Conservation (phyloP, 2,888 invertebrate species). For the Lepas anatifera region DNA sequence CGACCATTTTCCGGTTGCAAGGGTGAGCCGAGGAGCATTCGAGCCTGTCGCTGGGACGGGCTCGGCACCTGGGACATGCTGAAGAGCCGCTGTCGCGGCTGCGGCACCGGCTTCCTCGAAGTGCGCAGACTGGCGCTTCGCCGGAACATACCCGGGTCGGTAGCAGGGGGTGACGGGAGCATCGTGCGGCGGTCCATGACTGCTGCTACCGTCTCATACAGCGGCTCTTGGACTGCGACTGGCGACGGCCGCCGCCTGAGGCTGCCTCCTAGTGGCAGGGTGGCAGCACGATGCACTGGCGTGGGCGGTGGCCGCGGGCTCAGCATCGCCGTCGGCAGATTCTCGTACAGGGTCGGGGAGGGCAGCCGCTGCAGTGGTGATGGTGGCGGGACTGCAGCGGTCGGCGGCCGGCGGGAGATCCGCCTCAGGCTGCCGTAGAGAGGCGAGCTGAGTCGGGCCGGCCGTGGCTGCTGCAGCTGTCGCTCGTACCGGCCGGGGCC, state of each 20-base stretch:
- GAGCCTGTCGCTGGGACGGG: too few relatives aligned
- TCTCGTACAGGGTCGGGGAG: too few relatives aligned
- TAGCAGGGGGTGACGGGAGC: background rate
- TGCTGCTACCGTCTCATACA: constrained; percentile 32
- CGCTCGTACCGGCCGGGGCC: constrained; percentile 52
- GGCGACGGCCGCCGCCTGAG: constrained; percentile 92
- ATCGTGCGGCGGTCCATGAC: background rate
- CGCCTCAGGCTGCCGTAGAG: constrained; percentile 62
- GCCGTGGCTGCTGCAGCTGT: constrained; percentile 78
- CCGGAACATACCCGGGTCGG: constrained; percentile 48
- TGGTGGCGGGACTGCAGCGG: background rate
- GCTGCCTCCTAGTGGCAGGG: constrained; percentile 84
- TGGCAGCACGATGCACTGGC: constrained; percentile 80
- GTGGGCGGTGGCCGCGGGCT: constrained; percentile 83
- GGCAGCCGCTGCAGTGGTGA: background rate
- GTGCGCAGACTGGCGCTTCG: constrained; percentile 88
- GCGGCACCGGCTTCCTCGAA: constrained; percentile 98
- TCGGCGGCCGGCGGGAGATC: background rate
- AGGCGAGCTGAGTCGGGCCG: constrained; percentile 72
- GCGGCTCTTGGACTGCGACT: constrained; percentile 50
- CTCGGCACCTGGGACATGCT: too few relatives aligned
- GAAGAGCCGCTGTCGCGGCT: constrained; percentile 88
- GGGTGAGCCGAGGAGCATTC: too few relatives aligned
- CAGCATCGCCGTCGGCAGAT: constrained; percentile 42
- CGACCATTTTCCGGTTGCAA: too few relatives aligned